Evolutionary conservation across 2,113 vertebrate genomes (phyloP), one percentile per base, ranked within the genome.

Genomic region (Oncorhynchus keta): DNA sequence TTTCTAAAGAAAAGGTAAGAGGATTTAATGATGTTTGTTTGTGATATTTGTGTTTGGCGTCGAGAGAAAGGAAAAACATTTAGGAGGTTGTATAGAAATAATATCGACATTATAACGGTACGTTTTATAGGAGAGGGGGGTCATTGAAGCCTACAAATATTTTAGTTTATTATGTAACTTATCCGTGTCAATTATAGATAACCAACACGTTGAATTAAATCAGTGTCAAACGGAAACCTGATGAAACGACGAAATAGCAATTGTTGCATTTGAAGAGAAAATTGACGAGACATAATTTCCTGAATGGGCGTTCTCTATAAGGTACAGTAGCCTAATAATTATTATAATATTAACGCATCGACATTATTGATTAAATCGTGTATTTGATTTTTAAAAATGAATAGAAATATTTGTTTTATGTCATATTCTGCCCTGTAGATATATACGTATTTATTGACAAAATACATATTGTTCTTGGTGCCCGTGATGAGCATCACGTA

Each of bases 1-100:
- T 86, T 72, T 88, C 82, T 84, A 76, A 86, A 84, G 90, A 78
- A 86, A 86, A 91, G 90, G 92, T 93, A 86, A 90, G 88, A 16
- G 51, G 16, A 7, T 35, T 35, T 68, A 18, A 32, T 3, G 16
- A 45, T 20, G 30, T 16, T 14, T 30, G 13, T 20, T 20, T 70
- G 0, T 39, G 18, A 61, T 69, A 67, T 51, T 79, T 45, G 67
- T 20, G 32, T 9, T 73, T 81, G 75, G 70, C 79, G 74, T 88
- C 87, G 85, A 68, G 11, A 11, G 39, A 76, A 75, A 55, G 1
- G 16, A 39, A 1, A 8, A 12, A 16, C 61, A 69, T 48, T 39
- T 73, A 68, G 45, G 28, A 77, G 39, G 35, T 22, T 4, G 7
- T 13, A 0, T 78, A 1, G 51, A 68, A 80, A 69, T 20, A 80